Conservation (phyloP, 2,888 invertebrate species). For the Lycia hirtaria region DNA sequence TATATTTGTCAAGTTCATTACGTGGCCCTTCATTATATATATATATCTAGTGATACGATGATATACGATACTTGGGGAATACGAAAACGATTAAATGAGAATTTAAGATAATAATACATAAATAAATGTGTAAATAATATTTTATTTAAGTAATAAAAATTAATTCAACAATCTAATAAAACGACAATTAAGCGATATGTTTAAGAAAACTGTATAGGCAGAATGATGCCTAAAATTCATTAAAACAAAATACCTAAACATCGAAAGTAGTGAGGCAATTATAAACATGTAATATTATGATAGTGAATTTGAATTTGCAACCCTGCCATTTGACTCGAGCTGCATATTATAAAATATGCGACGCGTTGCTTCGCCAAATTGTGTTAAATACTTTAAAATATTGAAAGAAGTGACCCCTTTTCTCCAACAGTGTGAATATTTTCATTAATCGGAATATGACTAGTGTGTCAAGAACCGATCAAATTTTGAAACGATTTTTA, state of each 20-base stretch:
- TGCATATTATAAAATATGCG: constrained; percentile 43
- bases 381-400: constrained; percentile 27
- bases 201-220: neutral
- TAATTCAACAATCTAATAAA: neutral
- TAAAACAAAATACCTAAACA: constrained; percentile 15
- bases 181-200: neutral
- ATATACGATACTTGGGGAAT: neutral
- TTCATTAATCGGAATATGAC: neutral
- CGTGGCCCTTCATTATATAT: constrained; percentile 24
- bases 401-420: too few relatives aligned
- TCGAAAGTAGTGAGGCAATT: constrained; percentile 27
- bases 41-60: neutral
- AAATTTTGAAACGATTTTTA: constrained; percentile 5
- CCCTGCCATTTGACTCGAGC: constrained; percentile 53
- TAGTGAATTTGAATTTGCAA: constrained; percentile 48
- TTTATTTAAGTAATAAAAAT: constrained; percentile 8
- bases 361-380: constrained; percentile 35
- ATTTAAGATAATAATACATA: constrained; percentile 5
- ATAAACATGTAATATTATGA: constrained; percentile 31
- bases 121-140: constrained; percentile 14
- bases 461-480: neutral
- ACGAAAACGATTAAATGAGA: too few relatives aligned
- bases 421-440: too few relatives aligned
- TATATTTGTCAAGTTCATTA: constrained; percentile 55
- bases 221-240: constrained; percentile 5